Conservation (phyloP, 2,888 invertebrate genomes). For the Mimas tiliae region DNA sequence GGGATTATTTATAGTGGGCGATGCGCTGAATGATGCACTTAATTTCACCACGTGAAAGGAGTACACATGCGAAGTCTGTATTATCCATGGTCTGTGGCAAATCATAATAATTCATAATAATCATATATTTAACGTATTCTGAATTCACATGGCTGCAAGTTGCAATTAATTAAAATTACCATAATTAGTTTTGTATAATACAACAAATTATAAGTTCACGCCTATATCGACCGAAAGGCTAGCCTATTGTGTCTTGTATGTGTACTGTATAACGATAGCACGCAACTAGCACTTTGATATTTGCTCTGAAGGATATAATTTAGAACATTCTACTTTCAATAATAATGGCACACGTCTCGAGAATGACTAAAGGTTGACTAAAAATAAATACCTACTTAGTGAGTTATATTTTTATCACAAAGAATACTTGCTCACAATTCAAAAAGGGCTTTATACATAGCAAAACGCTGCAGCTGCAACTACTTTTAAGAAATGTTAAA, state of each 20-base stretch:
- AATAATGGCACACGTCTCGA: not conserved
- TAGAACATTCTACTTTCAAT: constrained; percentile 5
- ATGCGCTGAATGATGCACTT: too few relatives aligned
- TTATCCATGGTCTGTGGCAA: too few relatives aligned
- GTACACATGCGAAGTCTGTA: too few relatives aligned
- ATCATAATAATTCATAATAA: too few relatives aligned
- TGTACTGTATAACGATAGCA: not conserved
- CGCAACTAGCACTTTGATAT: not conserved
- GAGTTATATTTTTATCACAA: not conserved
- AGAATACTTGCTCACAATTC: not conserved
- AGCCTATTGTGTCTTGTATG: constrained; percentile 1
- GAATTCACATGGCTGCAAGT: not conserved
- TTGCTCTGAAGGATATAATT: not conserved
- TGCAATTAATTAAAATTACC: not conserved
- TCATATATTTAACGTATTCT: constrained; percentile 1
- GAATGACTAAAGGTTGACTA: not conserved
- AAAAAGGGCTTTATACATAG: too few relatives aligned
- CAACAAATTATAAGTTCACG: too few relatives aligned
- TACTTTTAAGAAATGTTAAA: too few relatives aligned
- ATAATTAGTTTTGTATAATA: not conserved
- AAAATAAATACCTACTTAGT: not conserved
- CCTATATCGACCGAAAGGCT: too few relatives aligned
- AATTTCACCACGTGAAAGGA: too few relatives aligned
- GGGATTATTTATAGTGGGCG: too few relatives aligned
- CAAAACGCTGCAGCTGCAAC: too few relatives aligned